Percentiles rank a stretch among this genome's conserved stretches.
phyloP scores from a whole-genome alignment of 2,113 vertebrate species.

The Puntigrus tetrazona region DNA sequence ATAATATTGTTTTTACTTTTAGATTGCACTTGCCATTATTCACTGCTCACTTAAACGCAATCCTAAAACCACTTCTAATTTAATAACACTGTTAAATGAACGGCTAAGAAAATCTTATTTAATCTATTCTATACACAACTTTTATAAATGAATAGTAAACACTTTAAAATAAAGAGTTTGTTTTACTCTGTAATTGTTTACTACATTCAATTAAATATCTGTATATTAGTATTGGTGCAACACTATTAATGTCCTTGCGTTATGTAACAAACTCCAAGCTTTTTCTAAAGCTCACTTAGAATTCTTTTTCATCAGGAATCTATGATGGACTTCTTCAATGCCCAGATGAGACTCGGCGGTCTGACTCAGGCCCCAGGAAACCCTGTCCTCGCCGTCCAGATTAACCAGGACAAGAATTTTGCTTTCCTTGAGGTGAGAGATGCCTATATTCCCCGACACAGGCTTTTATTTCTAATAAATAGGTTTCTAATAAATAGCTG shows the following conservation, averaged over 20 bases:
- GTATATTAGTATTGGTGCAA: too few species aligned
- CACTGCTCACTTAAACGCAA: neutral
- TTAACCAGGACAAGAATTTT: slow-evolving; percentile 95
- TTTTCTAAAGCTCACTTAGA: neutral
- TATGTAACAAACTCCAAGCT: neutral
- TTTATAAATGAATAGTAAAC: neutral
- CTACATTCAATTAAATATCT: too few species aligned
- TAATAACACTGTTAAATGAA: neutral
- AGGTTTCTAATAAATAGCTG: too few species aligned
- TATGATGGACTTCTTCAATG: slow-evolving; percentile 96
- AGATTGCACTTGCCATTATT: neutral
- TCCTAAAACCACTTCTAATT: neutral
- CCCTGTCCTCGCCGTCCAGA: slow-evolving; percentile 91
- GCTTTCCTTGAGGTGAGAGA: slow-evolving; percentile 87
- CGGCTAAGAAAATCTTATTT: neutral
- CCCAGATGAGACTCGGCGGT: slow-evolving; percentile 91
- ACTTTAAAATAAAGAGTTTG: too few species aligned
- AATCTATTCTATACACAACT: neutral
- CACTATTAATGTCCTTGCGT: neutral
- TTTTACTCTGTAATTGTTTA: too few species aligned
- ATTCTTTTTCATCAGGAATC: slow-evolving; percentile 76
- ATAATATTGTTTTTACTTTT: neutral
- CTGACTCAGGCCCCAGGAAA: slow-evolving; percentile 92
- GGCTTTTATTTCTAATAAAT: neutral
- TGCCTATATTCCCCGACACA: neutral